Conservation (phyloP, 2,888 invertebrate genomes). For the Bedellia somnulentella region DNA sequence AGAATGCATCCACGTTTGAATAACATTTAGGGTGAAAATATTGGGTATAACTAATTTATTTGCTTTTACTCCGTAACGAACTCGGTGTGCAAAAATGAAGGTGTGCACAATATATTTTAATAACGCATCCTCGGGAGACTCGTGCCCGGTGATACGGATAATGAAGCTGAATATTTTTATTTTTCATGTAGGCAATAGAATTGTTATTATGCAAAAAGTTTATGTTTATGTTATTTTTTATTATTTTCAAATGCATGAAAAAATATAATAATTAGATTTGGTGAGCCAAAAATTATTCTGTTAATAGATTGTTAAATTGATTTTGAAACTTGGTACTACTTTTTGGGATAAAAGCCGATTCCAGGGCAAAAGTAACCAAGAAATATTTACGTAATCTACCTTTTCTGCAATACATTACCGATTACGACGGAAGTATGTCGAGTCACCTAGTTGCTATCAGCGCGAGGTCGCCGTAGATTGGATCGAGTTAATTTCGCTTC, state of each 20-base stretch:
- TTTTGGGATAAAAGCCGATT: no score
- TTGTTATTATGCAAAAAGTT: no score
- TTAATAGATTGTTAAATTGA: no score
- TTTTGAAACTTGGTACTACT: no score
- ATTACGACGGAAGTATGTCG: slow-evolving; percentile 27
- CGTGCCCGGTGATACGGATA: slow-evolving; percentile 35
- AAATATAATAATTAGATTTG: no score
- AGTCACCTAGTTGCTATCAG: not conserved
- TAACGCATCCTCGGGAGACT: slow-evolving; percentile 45
- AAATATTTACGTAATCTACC: no score
- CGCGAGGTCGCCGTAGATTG: slow-evolving; percentile 34
- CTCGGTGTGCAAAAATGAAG: slow-evolving; percentile 27
- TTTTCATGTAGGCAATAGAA: no score
- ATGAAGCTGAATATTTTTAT: slow-evolving; percentile 49
- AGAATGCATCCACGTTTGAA: slow-evolving; percentile 38
- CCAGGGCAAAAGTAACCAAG: no score
- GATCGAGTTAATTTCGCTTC: slow-evolving; percentile 61
- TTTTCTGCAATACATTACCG: slow-evolving; percentile 19
- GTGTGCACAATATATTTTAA: slow-evolving; percentile 55
- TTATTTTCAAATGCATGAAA: no score
- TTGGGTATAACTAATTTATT: slow-evolving; percentile 53
- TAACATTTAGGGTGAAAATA: slow-evolving; percentile 52
- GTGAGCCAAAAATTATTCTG: no score
- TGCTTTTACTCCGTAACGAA: slow-evolving; percentile 22
- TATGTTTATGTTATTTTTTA: no score